Evolutionary conservation across 2,888 invertebrate genomes (phyloP).

Genomic region (Graphium colonna): DNA sequence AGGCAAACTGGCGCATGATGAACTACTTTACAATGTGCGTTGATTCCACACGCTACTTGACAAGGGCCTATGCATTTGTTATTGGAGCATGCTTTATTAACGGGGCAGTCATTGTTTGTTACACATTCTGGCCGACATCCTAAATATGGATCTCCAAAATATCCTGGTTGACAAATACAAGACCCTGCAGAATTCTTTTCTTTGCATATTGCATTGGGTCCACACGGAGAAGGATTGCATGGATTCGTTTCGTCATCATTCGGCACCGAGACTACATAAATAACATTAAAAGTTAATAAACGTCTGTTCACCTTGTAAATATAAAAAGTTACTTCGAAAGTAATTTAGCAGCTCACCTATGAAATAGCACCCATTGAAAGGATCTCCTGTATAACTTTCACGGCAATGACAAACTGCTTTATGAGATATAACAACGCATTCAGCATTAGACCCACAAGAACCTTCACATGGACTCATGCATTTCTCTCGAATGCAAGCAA

Average conservation of each 20-base stretch:
- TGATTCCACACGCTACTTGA: constrained; percentile 88
- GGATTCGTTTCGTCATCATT: constrained; percentile 85
- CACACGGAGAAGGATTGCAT: constrained; percentile 93
- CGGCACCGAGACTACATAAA: constrained; percentile 70
- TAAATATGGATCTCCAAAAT: constrained; percentile 92
- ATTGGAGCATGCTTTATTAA: constrained; percentile 88
- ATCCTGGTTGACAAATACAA: constrained; percentile 89
- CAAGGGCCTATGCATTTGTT: constrained; percentile 93
- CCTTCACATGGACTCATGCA: constrained; percentile 92
- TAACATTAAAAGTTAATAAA: constrained; percentile 5
- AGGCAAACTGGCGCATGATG: constrained; percentile 91
- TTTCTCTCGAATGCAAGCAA: constrained; percentile 90
- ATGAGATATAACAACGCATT: constrained; percentile 90
- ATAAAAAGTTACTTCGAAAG: not conserved
- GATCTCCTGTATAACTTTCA: constrained; percentile 90
- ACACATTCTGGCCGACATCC: constrained; percentile 93
- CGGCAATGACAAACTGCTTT: constrained; percentile 91
- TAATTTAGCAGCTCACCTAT: constrained; percentile 51
- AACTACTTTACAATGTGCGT: constrained; percentile 88
- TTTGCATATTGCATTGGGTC: constrained; percentile 90
- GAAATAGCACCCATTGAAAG: constrained; percentile 86
- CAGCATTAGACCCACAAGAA: constrained; percentile 89
- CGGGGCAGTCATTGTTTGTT: constrained; percentile 88
- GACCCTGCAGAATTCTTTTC: constrained; percentile 91
- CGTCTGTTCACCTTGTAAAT: not conserved